These are phyloP conservation scores for Potorous gilbertii DNA, from an alignment of 2,797 vertebrate species.

Conservation along the genomic window DNA sequence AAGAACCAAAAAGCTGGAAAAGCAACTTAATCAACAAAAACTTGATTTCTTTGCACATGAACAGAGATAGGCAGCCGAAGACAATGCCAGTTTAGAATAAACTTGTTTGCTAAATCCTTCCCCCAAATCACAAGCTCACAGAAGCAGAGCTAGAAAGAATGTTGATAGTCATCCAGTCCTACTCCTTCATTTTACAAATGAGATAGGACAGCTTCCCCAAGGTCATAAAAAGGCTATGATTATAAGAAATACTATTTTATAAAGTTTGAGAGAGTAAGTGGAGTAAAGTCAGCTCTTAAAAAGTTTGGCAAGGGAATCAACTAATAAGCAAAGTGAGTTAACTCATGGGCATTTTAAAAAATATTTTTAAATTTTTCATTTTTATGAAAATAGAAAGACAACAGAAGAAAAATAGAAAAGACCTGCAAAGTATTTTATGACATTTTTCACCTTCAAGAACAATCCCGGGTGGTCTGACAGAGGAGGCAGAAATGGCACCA, in stretches of 20 bases:
- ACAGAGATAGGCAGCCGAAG: neutral
- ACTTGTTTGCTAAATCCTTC: neutral
- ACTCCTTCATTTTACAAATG: neutral
- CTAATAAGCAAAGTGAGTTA: neutral
- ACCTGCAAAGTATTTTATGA: neutral
- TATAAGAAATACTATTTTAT: neutral
- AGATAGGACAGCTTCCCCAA: neutral
- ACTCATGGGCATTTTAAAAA: neutral
- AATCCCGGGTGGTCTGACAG: neutral
- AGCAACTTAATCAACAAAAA: neutral
- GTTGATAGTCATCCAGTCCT: neutral
- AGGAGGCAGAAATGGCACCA: neutral
- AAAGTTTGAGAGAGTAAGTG: neutral
- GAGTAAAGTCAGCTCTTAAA: neutral
- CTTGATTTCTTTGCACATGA: neutral
- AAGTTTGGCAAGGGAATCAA: neutral
- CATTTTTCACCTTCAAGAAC: neutral
- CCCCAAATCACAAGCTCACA: neutral
- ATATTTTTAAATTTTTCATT: no score
- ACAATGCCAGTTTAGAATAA: neutral
- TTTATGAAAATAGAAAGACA: neutral
- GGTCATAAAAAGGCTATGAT: neutral
- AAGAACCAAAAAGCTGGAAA: neutral
- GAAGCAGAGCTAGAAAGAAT: neutral
- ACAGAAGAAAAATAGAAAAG: neutral